A percentile compares a stretch with the other conserved stretches of the same genome.
phyloP scores from a whole-genome alignment of 1,140 invertebrate species.

The Philotrypesis tridentata region DNA sequence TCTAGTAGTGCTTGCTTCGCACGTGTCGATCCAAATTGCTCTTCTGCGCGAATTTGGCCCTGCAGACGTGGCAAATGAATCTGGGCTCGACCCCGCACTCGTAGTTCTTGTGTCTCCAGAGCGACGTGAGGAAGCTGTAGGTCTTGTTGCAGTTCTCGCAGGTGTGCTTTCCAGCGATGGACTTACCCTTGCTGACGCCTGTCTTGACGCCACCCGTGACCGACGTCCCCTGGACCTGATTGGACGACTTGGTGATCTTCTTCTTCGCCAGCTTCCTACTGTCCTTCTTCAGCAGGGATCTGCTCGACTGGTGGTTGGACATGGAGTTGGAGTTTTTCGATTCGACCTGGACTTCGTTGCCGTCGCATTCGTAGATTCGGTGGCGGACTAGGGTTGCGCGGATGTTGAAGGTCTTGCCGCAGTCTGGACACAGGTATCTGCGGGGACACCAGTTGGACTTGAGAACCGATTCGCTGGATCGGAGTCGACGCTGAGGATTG shows the following conservation, averaged over 20 bases:
- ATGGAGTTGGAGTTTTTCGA: background rate
- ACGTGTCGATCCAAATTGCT: constrained; percentile 69
- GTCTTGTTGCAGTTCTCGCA: constrained; percentile 67
- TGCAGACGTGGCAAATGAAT: constrained; percentile 73
- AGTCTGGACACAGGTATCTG: constrained; percentile 18
- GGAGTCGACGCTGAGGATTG: constrained; percentile 7
- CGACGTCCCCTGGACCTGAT: background rate
- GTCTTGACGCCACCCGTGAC: too few relatives aligned
- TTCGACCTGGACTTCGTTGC: background rate
- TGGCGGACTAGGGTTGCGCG: constrained; percentile 5
- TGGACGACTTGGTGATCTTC: background rate
- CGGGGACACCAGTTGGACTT: background rate
- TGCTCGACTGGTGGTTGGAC: background rate
- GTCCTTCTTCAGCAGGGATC: background rate
- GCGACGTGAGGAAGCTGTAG: constrained; percentile 66
- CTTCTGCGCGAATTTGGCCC: constrained; percentile 73
- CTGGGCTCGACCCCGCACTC: constrained; percentile 77
- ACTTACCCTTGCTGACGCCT: background rate
- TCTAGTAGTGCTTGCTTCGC: background rate
- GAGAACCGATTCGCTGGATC: background rate
- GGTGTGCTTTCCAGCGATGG: constrained; percentile 50
- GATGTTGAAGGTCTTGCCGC: background rate
- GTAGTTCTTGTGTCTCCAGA: constrained; percentile 77
- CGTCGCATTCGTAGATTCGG: constrained; percentile 27
- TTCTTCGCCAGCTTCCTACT: background rate